These are phyloP conservation scores for Chirona hameri DNA, from an alignment of 2,888 invertebrate genomes.

Conservation along the genomic window DNA sequence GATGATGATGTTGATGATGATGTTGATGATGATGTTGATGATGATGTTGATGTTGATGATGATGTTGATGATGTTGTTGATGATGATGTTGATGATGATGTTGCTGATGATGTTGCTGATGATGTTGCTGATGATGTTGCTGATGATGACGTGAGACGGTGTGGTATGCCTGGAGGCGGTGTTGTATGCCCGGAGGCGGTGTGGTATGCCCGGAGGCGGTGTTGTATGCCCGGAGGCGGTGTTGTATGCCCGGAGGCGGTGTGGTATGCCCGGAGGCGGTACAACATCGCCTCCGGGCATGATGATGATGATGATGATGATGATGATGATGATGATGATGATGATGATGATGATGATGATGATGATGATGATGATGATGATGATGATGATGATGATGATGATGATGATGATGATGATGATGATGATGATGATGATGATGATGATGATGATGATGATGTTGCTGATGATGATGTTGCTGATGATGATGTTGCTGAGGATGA, in stretches of 20 bases:
- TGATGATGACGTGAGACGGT: too few relatives aligned
- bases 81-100: constrained; percentile 34
- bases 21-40: constrained; percentile 27
- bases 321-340: constrained; percentile 32
- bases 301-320: not conserved
- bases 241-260: too few relatives aligned
- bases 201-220: too few relatives aligned
- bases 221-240: too few relatives aligned
- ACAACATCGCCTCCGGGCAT: not conserved
- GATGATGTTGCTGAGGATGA: too few relatives aligned
- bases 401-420: constrained; percentile 30
- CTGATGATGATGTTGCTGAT: too few relatives aligned
- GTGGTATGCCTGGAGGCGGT: too few relatives aligned
- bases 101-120: too few relatives aligned
- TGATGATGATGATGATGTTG: too few relatives aligned
- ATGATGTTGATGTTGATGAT: constrained; percentile 26
- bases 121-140: too few relatives aligned
- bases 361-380: constrained; percentile 29
- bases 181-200: too few relatives aligned
- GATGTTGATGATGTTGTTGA: constrained; percentile 33
- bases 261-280: too few relatives aligned
- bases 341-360: constrained; percentile 33
- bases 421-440: constrained; percentile 31
- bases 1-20: constrained; percentile 13
- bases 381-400: constrained; percentile 32